phyloP scores from a whole-genome alignment of 1,140 invertebrate species.

The Atta colombica region DNA sequence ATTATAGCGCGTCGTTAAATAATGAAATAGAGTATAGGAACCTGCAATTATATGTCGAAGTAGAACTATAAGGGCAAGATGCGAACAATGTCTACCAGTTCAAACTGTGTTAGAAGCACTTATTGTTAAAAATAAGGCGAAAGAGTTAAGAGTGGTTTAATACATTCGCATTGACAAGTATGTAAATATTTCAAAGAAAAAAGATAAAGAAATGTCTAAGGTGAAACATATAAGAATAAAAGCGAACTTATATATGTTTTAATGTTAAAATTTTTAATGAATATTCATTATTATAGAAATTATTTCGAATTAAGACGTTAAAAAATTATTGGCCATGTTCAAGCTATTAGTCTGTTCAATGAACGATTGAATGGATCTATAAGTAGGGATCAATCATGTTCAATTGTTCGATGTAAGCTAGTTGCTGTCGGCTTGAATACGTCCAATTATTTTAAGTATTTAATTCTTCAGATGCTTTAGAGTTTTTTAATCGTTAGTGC shows the following conservation, averaged over 20 bases:
- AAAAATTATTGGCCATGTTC: neutral
- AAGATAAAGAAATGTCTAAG: neutral
- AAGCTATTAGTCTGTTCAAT: too few species aligned
- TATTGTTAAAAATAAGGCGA: slow-evolving; percentile 2
- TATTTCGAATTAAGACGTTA: neutral
- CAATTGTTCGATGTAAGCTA: too few species aligned
- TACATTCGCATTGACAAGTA: slow-evolving; percentile 4
- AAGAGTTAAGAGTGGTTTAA: slow-evolving; percentile 22
- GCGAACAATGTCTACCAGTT: slow-evolving; percentile 15
- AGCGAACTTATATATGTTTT: neutral
- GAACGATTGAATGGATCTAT: too few species aligned
- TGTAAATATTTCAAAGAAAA: slow-evolving; percentile 26
- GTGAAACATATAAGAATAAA: neutral
- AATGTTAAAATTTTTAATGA: neutral
- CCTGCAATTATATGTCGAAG: slow-evolving; percentile 19
- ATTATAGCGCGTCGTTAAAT: slow-evolving; percentile 17
- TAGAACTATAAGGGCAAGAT: neutral
- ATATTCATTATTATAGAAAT: neutral
- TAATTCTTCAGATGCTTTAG: neutral
- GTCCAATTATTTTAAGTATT: too few species aligned
- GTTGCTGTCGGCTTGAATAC: too few species aligned
- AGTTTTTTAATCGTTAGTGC: neutral
- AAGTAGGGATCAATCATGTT: too few species aligned
- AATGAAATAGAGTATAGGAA: slow-evolving; percentile 31
- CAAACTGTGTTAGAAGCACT: slow-evolving; percentile 3